phyloP scores from a whole-genome alignment of 2,113 vertebrate genomes.

The Orcinus orca region DNA sequence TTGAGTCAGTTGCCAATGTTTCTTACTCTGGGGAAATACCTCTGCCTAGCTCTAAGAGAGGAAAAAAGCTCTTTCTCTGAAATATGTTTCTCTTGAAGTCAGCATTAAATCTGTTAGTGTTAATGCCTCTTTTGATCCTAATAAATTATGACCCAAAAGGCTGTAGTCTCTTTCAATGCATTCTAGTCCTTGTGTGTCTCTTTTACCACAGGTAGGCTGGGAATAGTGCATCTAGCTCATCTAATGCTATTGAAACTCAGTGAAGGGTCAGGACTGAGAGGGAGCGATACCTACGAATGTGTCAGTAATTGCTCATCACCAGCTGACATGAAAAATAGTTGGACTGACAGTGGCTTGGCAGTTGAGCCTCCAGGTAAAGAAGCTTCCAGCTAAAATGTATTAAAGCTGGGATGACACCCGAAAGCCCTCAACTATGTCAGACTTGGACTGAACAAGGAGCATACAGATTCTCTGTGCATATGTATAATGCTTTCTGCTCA shows the following conservation, averaged over 20 bases:
- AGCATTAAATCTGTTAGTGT: neutral
- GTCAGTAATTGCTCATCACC: slow-evolving; percentile 75
- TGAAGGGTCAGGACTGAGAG: slow-evolving; percentile 67
- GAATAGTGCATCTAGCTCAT: slow-evolving; percentile 18
- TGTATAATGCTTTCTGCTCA: neutral
- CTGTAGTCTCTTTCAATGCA: neutral
- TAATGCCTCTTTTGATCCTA: slow-evolving; percentile 40
- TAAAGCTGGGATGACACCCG: slow-evolving; percentile 62
- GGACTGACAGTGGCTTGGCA: slow-evolving; percentile 54
- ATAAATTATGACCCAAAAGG: neutral
- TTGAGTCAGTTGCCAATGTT: neutral
- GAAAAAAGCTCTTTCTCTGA: neutral
- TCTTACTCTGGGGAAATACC: neutral
- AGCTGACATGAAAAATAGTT: slow-evolving; percentile 69
- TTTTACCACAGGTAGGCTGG: neutral
- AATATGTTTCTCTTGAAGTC: neutral
- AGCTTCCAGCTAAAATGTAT: slow-evolving; percentile 70
- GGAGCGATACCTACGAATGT: slow-evolving; percentile 69
- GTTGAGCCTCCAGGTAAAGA: slow-evolving; percentile 67
- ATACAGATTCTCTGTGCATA: neutral
- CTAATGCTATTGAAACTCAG: slow-evolving; percentile 53
- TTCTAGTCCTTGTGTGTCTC: neutral
- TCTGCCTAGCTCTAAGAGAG: neutral
- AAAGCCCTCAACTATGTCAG: slow-evolving; percentile 21
- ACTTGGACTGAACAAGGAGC: slow-evolving; percentile 56